Evolutionary conservation across 2,797 vertebrate genomes (phyloP).

Genomic region (Pseudochromis fuscus): DNA sequence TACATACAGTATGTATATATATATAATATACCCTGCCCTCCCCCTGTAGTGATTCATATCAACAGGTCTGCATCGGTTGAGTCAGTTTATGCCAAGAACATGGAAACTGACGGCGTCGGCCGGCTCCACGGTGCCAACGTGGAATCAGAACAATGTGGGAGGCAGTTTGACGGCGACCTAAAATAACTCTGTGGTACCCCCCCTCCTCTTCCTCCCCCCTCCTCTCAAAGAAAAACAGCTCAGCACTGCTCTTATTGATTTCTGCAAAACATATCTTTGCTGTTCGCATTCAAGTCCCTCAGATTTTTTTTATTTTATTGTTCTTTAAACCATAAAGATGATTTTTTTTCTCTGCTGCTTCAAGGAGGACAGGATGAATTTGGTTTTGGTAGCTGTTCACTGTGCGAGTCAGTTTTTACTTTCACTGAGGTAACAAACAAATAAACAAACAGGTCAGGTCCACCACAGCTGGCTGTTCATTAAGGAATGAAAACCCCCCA

Average conservation of each 20-base stretch:
- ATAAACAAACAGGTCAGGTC: conserved; percentile 27
- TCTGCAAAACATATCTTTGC: neutral
- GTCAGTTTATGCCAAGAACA: conserved; percentile 54
- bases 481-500: conserved; percentile 3
- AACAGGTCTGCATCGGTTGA: conserved; percentile 64
- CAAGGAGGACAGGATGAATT: conserved; percentile 52
- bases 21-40: conserved; percentile 84
- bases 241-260: too few species aligned
- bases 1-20: conserved; percentile 87
- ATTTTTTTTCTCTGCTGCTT: conserved; percentile 46
- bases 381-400: conserved; percentile 64
- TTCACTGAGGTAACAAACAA: conserved; percentile 62
- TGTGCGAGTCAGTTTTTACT: conserved; percentile 44
- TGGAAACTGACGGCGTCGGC: conserved; percentile 41
- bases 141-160: conserved; percentile 24
- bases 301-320: too few species aligned
- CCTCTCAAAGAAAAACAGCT: neutral
- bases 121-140: conserved; percentile 14
- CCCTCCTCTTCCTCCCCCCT: too few species aligned
- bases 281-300: conserved; percentile 27
- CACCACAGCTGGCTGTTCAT: conserved; percentile 14
- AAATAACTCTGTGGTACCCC: neutral
- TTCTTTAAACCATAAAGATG: neutral
- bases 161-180: conserved; percentile 24
- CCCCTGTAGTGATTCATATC: conserved; percentile 79